Evolutionary conservation across 64 coral and sea anemone species (phyloP).

Genomic region (Montipora efflorescens): DNA sequence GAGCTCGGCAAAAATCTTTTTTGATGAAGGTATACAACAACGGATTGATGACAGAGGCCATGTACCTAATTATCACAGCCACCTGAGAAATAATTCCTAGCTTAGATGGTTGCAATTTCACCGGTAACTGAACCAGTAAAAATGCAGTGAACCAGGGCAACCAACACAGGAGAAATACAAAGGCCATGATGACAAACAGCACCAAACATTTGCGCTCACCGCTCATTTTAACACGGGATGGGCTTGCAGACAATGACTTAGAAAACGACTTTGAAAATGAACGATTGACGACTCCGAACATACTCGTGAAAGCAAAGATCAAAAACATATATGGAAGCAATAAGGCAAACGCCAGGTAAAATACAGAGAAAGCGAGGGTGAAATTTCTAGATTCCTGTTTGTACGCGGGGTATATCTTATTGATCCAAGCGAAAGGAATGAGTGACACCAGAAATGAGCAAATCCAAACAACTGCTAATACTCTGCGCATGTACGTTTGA

Average conservation of each 20-base stretch:
- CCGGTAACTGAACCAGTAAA: neutral
- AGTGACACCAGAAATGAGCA: neutral
- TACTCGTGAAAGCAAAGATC: neutral
- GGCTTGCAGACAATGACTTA: neutral
- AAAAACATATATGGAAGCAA: slow-evolving; percentile 18
- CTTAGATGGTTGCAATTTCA: neutral
- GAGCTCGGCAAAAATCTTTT: slow-evolving; percentile 47
- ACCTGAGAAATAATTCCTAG: neutral
- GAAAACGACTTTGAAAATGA: neutral
- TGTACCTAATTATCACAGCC: slow-evolving; percentile 9
- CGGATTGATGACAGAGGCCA: slow-evolving; percentile 56
- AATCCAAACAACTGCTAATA: neutral
- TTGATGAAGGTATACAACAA: slow-evolving; percentile 71
- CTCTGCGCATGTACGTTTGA: neutral
- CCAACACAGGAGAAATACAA: slow-evolving; percentile 25
- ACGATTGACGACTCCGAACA: slow-evolving; percentile 20
- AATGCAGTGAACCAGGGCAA: slow-evolving; percentile 9
- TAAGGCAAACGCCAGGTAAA: slow-evolving; percentile 12
- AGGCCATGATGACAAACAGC: slow-evolving; percentile 21
- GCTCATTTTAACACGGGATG: neutral
- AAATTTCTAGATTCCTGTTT: neutral
- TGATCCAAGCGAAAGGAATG: slow-evolving; percentile 19
- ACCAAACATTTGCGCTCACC: neutral
- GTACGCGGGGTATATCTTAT: neutral
- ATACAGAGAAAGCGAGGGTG: slow-evolving; percentile 4